Conservation (phyloP, 2,113 vertebrate genomes). For the Chionomys nivalis region DNA sequence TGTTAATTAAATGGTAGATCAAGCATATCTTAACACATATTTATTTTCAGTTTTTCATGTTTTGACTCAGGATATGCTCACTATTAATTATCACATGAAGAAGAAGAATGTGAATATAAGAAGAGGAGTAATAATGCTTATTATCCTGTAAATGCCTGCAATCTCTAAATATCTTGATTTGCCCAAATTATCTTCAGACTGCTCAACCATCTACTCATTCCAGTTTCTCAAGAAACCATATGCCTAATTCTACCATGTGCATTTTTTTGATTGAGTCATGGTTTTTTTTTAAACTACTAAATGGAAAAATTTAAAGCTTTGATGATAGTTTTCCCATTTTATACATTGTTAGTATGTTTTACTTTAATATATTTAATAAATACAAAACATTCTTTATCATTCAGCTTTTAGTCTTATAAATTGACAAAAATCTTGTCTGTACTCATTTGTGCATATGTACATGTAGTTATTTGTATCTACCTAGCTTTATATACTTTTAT, state of each 20-base stretch:
- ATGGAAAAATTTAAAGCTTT: not conserved
- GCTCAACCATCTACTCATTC: not conserved
- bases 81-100: not conserved
- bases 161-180: not conserved
- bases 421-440: not conserved
- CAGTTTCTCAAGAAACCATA: not conserved
- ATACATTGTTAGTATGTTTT: not conserved
- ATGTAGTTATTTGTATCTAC: not conserved
- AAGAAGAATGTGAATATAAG: not conserved
- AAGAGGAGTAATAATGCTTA: not conserved
- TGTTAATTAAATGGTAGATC: constrained; percentile 19
- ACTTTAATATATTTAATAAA: not conserved
- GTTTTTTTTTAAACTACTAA: not conserved
- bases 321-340: not conserved
- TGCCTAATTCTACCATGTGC: not conserved
- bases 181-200: not conserved
- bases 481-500: not conserved
- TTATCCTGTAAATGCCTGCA: not conserved
- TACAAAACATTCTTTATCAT: not conserved
- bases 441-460: not conserved
- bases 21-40: not conserved
- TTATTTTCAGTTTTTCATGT: constrained; percentile 21
- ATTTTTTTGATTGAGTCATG: not conserved
- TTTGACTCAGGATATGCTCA: constrained; percentile 1
- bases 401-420: not conserved